Evolutionary conservation across 1,140 invertebrate species (phyloP), one percentile per base, ranked within the genome.

Genomic region (Steinernema khuongi): DNA sequence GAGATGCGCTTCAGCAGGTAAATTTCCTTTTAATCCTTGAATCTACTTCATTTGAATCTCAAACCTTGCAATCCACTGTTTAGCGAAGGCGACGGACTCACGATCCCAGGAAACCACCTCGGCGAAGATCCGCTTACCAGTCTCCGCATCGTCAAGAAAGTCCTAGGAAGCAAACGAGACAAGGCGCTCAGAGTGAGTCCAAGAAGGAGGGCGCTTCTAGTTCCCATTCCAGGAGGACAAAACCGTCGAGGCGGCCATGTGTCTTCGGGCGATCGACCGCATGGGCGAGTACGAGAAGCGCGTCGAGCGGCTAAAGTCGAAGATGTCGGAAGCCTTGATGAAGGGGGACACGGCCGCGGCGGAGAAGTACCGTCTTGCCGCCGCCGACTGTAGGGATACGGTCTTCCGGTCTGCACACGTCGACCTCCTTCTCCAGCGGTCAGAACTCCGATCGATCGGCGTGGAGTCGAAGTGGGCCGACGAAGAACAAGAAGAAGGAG

Each of bases 321-420:
- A 60, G 33, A 77, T 67, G 31, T 72, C 44, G 11, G 67, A 31
- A 17, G 68, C 66, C 11, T 68, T 72, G 19, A 70, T 71, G 22
- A 26, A 41, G 19, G 44, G 36, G 30, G 36, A 74, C 22, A 43
- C 36, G 1, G 41, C 68, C 30, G 41, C 67, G 72, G 76, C 76
- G 1, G 71, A 77, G 68, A 70, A 69, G 50, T 68, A 74, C n/a
- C 67, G 66, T 11, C 32, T 78, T 2, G 71, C 77, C 31, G 66
- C 74, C 36, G 71, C 71, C n/a, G 77, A 78, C 44, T 77, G 74
- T 29, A 22, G 77, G 31, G 77, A 78, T 44, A 77, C 75, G 0
- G 75, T 74, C 28, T 78, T 78, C 31, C 71, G 77, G 29, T 68
- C 70, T 4, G 72, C 74, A 7, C 77, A 78, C 68, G 31, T 74